A percentile compares a stretch with the other conserved stretches of the same genome.
phyloP scores from a whole-genome alignment of 2,888 invertebrate species.

The Diogma glabrata region DNA sequence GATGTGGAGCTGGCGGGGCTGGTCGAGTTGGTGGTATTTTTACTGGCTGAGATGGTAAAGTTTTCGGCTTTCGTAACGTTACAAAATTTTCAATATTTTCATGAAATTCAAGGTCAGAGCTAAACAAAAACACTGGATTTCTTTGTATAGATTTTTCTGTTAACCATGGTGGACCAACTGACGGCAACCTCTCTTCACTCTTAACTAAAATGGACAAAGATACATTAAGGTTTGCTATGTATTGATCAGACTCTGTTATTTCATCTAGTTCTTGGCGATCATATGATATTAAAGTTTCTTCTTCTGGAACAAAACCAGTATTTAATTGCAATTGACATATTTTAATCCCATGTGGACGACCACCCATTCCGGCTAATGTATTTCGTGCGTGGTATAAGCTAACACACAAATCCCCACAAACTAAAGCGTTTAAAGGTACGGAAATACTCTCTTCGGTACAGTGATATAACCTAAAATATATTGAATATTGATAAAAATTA shows the following conservation, averaged over 20 bases:
- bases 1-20: conserved; percentile 24
- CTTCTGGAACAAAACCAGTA: conserved; percentile 70
- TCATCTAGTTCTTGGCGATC: conserved; percentile 71
- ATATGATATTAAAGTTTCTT: conserved; percentile 63
- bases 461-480: conserved; percentile 26
- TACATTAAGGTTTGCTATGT: conserved; percentile 56
- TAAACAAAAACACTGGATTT: conserved; percentile 49
- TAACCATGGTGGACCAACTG: conserved; percentile 63
- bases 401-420: conserved; percentile 76
- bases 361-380: conserved; percentile 62
- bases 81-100: conserved; percentile 73
- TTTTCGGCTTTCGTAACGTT: conserved; percentile 33
- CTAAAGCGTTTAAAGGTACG: conserved; percentile 63
- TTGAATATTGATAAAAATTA: not conserved
- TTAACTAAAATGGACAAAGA: conserved; percentile 59
- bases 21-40: conserved; percentile 31
- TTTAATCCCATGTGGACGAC: conserved; percentile 66
- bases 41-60: conserved; percentile 22
- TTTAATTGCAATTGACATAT: conserved; percentile 83
- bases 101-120: conserved; percentile 66
- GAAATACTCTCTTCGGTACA: conserved; percentile 37
- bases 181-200: conserved; percentile 53
- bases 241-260: conserved; percentile 57
- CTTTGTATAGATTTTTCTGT: conserved; percentile 49
- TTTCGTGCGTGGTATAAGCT: conserved; percentile 77